Base-by-base conservation (phyloP, 2,888 invertebrate genomes). In the Hirtodrosophila alboralis region DNA sequence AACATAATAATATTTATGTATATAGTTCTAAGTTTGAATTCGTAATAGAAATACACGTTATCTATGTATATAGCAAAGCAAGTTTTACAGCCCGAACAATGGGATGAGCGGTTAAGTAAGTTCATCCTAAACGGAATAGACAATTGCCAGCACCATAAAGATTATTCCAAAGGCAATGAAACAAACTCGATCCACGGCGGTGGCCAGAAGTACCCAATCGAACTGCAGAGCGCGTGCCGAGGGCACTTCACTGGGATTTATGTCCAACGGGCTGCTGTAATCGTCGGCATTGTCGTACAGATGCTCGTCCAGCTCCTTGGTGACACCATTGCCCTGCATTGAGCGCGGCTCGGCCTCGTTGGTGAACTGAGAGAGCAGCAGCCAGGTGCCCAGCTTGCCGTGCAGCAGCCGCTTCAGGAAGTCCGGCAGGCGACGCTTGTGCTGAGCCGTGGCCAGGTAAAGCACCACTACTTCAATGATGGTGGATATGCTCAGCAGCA, bases 191-290 rank as follows among this genome's bases (percentile, higher is more conserved):
- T 94, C 94, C 49, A 94, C 91, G 6, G 93, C 93, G 1, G 92
- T 92, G 21, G 93, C 94, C 37, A 94, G 81, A 9, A 93, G 87
- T n/a, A 93, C 89, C 94, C 94, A 94, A 80, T 94, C 94, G 27
- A 92, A 91, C 73, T 93, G 93, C 0, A 91, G 70, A 1, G 88
- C 89, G 16, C 87, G 85, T 18, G 68, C 62, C 16, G 87, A 64
- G 4, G 83, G 78, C 34, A 34, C 10, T 2, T 77, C 75, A 7
- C 28, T 37, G 23, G 75, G 63, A 69, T 87, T 88, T 2, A 84
- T 73, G 36, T 59, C 65, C 21, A 78, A 31, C 1, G 79, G 78
- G 60, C 78, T 84, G 3, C 68, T 33, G n/a, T 59, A 34, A 13
- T 71, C 68, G 13, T 78, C 72, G 9, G 59, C 64, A 6, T 48